These are phyloP conservation scores for Spermophilus dauricus DNA, from an alignment of 2,113 vertebrate genomes.

Conservation along the genomic window DNA sequence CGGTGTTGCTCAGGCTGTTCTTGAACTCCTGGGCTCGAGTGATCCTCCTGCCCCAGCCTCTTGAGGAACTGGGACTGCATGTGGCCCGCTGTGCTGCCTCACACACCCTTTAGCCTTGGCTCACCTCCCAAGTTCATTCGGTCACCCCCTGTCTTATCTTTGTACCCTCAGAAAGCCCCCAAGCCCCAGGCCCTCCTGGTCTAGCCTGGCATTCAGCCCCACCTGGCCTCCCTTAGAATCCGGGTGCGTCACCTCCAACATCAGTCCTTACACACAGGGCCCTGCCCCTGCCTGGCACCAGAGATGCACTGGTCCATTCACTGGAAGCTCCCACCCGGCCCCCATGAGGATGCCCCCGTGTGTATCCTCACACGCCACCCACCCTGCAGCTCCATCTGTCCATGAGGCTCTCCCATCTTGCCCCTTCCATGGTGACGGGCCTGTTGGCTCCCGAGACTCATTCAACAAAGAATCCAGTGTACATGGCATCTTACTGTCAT, in stretches of 20 bases:
- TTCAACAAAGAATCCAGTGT: background rate
- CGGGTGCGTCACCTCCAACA: background rate
- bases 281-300: background rate
- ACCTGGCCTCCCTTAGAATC: background rate
- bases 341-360: background rate
- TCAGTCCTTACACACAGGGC: background rate
- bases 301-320: background rate
- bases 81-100: background rate
- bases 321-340: background rate
- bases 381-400: conserved; percentile 44
- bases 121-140: background rate
- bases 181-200: background rate
- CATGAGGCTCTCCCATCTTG: background rate
- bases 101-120: background rate
- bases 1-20: background rate
- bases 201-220: background rate
- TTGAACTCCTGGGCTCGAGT: background rate
- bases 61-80: background rate
- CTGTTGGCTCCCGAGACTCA: background rate
- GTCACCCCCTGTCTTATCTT: background rate
- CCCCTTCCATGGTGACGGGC: background rate
- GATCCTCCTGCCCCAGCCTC: background rate
- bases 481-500: background rate
- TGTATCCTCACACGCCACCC: background rate
- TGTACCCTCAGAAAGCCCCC: background rate